Percentiles rank a stretch among this genome's conserved stretches.
Conservation (phyloP, 2,797 vertebrate species). For the Nothura maculosa region DNA sequence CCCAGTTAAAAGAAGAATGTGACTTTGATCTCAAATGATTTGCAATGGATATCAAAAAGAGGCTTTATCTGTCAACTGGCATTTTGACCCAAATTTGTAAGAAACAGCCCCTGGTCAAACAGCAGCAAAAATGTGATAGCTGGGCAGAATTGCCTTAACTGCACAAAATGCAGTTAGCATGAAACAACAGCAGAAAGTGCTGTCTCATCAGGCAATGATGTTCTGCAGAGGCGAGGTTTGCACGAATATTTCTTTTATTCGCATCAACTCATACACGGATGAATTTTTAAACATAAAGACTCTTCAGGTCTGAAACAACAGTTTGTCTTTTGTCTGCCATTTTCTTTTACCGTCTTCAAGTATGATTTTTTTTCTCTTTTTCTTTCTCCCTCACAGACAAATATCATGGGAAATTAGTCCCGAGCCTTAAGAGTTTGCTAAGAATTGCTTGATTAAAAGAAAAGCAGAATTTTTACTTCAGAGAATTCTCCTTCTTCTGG, state of each 20-base stretch:
- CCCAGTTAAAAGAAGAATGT: conserved; percentile 13
- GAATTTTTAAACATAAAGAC: not conserved
- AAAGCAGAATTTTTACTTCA: not conserved
- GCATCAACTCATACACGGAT: not conserved
- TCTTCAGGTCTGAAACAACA: not conserved
- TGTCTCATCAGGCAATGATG: conserved; percentile 17
- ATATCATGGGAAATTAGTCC: not conserved
- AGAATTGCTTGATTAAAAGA: not conserved
- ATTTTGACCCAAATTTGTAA: not conserved
- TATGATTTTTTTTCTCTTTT: accelerated
- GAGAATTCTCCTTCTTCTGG: not conserved
- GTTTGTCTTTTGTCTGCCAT: not conserved
- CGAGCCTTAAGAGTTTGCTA: not conserved
- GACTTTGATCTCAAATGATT: conserved; percentile 36
- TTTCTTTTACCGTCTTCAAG: not conserved
- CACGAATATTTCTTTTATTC: not conserved
- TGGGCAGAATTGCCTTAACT: not conserved
- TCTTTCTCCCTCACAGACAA: not conserved
- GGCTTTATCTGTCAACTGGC: not conserved
- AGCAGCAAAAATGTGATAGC: not conserved
- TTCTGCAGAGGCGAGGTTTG: not conserved
- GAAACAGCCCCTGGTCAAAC: not conserved
- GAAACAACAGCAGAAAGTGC: conserved; percentile 16
- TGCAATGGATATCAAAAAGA: not conserved
- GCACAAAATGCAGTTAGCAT: not conserved